Conservation (phyloP, 2,113 vertebrate genomes). For the Arenaria interpres region DNA sequence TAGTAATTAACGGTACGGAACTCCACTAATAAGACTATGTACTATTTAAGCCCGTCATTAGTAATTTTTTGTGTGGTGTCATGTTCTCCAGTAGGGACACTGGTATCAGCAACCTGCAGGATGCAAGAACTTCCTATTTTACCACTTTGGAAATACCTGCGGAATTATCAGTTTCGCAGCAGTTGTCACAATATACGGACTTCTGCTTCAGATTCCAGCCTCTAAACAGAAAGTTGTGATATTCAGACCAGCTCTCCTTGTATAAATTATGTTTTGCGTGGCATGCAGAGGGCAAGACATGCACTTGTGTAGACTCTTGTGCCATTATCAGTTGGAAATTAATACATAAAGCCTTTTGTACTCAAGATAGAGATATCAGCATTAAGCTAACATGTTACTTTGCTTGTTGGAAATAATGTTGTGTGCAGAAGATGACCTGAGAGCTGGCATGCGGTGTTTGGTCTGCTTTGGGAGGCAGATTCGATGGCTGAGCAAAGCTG, state of each 20-base stretch:
- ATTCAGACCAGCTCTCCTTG: not conserved
- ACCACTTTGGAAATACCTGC: not conserved
- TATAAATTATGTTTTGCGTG: not conserved
- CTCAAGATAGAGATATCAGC: not conserved
- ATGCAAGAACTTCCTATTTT: not conserved
- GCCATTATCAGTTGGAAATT: not conserved
- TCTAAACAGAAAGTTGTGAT: not conserved
- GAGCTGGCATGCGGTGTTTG: accelerated
- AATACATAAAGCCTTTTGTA: not conserved
- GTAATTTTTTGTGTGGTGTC: not conserved
- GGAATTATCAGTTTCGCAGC: not conserved
- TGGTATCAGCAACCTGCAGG: not conserved
- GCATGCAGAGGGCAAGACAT: not conserved
- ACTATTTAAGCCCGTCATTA: not conserved
- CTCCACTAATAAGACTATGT: not conserved
- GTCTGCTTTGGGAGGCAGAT: not conserved
- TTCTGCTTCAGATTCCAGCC: not conserved
- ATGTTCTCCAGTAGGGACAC: not conserved
- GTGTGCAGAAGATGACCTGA: not conserved
- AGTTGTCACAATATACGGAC: too few relatives aligned
- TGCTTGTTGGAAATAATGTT: not conserved
- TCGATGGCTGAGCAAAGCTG: not conserved
- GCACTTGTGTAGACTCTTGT: not conserved
- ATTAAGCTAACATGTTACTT: not conserved
- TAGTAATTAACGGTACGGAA: not conserved